Conservation (phyloP, 2,113 vertebrate species). For the Ptyas mucosa region DNA sequence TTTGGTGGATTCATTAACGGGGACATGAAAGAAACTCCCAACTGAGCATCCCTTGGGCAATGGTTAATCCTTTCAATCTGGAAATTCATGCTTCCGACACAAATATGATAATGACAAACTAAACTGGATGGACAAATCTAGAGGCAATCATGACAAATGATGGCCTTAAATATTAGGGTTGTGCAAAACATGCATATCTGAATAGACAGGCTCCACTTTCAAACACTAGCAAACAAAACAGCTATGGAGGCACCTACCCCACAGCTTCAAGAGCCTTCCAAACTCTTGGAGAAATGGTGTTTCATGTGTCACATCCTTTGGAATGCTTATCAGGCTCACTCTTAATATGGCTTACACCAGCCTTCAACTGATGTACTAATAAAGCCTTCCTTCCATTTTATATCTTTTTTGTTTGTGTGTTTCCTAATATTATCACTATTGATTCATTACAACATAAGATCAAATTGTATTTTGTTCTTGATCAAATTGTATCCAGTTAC, state of each 20-base stretch:
- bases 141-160: not conserved
- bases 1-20: not conserved
- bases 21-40: not conserved
- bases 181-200: not conserved
- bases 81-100: not conserved
- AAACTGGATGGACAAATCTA: not conserved
- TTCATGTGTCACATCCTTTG: not conserved
- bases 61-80: not conserved
- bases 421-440: not conserved
- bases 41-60: not conserved
- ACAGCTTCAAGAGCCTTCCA: not conserved
- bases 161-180: not conserved
- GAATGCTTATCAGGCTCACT: not conserved
- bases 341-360: not conserved
- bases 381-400: not conserved
- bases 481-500: not conserved
- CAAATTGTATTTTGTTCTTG: not conserved
- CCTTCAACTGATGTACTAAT: not conserved
- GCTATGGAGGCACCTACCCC: not conserved
- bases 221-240: not conserved
- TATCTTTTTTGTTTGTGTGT: not conserved
- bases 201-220: not conserved
- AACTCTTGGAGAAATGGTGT: not conserved
- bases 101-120: not conserved
- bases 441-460: not conserved